phyloP scores from a whole-genome alignment of 1,140 invertebrate species.

The Sitophilus oryzae region DNA sequence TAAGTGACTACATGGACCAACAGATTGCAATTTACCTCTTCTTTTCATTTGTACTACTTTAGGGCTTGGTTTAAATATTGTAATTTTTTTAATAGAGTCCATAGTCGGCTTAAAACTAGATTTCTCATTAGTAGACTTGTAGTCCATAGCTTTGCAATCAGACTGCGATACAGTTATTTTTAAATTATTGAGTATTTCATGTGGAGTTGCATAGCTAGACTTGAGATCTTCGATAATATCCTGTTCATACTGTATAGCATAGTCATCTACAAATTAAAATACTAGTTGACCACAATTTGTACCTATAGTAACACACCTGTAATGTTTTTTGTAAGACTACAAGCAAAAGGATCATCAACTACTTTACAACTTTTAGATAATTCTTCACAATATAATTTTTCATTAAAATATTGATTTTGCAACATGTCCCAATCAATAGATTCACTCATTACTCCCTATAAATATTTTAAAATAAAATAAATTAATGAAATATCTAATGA shows the following conservation, averaged over 20 bases:
- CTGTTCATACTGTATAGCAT: conserved; percentile 17
- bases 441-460: conserved; percentile 86
- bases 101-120: conserved; percentile 7
- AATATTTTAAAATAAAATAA: conserved; percentile 13
- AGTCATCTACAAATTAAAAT: no score
- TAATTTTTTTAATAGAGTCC: conserved; percentile 11
- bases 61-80: conserved; percentile 11
- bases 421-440: conserved; percentile 92
- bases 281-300: no score
- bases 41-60: conserved; percentile 26
- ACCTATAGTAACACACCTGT: conserved; percentile 25
- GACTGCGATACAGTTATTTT: conserved; percentile 10
- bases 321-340: conserved; percentile 29
- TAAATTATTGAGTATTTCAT: conserved; percentile 30
- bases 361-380: conserved; percentile 61
- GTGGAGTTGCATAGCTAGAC: conserved; percentile 28
- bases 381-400: conserved; percentile 74
- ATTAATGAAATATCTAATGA: conserved; percentile 1
- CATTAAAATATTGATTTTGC: conserved; percentile 82
- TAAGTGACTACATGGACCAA: background rate
- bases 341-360: conserved; percentile 40
- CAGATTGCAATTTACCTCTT: conserved; percentile 8
- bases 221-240: conserved; percentile 13
- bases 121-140: conserved; percentile 23
- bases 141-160: conserved; percentile 25